These are phyloP conservation scores for Centrocercus urophasianus DNA, from an alignment of 2,113 vertebrate species.

Conservation along the genomic window DNA sequence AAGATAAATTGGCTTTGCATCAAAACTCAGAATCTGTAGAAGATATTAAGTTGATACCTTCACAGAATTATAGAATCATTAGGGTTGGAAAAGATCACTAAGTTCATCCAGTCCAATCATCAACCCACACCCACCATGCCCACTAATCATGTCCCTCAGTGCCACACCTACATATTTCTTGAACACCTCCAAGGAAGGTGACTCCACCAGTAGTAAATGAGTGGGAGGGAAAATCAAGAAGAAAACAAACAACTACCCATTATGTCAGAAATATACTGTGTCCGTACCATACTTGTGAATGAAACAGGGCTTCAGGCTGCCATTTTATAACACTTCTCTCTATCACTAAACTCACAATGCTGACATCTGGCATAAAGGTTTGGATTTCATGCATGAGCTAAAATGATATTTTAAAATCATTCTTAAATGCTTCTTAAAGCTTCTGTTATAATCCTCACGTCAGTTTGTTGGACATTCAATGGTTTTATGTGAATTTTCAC, in stretches of 20 bases:
- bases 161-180: too few species aligned
- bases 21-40: background rate
- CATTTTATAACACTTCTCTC: background rate
- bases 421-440: background rate
- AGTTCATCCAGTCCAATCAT: too few species aligned
- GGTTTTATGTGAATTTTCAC: background rate
- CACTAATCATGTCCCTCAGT: too few species aligned
- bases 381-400: background rate
- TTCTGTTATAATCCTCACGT: background rate
- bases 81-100: too few species aligned
- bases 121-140: too few species aligned
- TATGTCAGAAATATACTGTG: background rate
- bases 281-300: background rate
- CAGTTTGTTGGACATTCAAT: background rate
- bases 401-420: background rate
- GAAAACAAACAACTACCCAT: background rate
- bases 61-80: background rate
- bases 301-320: background rate
- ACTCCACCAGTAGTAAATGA: accelerated
- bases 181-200: too few species aligned
- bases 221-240: background rate
- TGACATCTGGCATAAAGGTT: background rate
- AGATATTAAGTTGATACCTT: background rate
- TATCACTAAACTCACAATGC: background rate
- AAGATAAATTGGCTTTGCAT: background rate